Evolutionary conservation across 2,888 invertebrate species (phyloP).

Genomic region (Xylocampa areola): DNA sequence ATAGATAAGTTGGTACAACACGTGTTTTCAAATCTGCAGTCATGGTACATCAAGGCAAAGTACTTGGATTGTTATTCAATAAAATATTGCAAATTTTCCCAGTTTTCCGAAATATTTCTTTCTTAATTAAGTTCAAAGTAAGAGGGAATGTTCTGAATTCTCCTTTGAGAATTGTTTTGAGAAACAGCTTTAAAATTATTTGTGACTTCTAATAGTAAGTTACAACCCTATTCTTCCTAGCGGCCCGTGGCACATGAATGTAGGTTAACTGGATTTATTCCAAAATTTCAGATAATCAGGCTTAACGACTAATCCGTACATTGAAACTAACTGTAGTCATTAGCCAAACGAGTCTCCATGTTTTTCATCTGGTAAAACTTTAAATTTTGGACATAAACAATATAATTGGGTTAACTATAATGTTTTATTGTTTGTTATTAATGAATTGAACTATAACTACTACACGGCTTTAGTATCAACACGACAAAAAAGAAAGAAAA

Average conservation of each 20-base stretch:
- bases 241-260: conserved; percentile 24
- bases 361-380: conserved; percentile 30
- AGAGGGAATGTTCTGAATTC: too few species aligned
- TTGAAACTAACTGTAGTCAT: conserved; percentile 53
- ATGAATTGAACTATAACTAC: too few species aligned
- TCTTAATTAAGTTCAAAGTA: too few species aligned
- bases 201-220: too few species aligned
- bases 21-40: too few species aligned
- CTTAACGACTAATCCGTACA: conserved; percentile 56
- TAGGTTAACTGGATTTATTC: conserved; percentile 67
- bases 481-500: background rate
- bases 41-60: too few species aligned
- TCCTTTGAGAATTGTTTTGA: too few species aligned
- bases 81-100: too few species aligned
- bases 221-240: conserved; percentile 36
- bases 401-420: conserved; percentile 26
- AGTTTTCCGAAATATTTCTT: too few species aligned
- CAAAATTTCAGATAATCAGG: conserved; percentile 50
- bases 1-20: too few species aligned
- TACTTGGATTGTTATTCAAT: too few species aligned
- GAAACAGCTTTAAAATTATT: too few species aligned
- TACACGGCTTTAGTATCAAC: background rate
- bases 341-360: conserved; percentile 55
- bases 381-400: conserved; percentile 24
- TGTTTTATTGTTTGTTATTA: background rate